Evolutionary conservation across 2,797 vertebrate genomes (phyloP), one percentile per base, ranked within the genome.

Genomic region (Diplodus puntazzo): DNA sequence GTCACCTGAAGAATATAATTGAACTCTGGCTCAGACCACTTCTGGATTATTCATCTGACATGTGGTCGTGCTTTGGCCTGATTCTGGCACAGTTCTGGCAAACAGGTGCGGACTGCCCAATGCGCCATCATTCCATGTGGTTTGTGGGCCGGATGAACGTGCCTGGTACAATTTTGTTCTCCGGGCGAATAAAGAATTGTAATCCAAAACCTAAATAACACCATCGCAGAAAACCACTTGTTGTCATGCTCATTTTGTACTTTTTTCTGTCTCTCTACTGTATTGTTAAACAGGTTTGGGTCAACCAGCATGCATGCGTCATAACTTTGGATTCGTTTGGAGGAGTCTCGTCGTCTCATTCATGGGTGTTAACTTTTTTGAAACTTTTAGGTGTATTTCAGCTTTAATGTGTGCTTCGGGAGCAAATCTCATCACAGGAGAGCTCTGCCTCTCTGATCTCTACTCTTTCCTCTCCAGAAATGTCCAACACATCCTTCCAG

Each of bases 391-490:
- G 52, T 46, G 12, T 64, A 4, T 50, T 25, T 77, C 2, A 30
- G 34, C 77, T 81, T 79, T 34, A 83, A 57, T 27, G 42, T 67
- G 20, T 52, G 18, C 74, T 67, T 25, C 69, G 52, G 63, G 54
- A 74, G 53, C 10, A 60, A 42, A 73, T 63, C 12, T 73, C 57
- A 48, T 70, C 55, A 48, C 48, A n/a, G 21, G 10, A 45, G 59
- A 74, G 7, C 58, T 70, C 12, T 57, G 45, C 61, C 58, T 46
- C 49, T 81, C 46, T 71, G 65, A 73, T 79, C 30, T 71, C 55
- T 17, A 13, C n/a, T 67, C 11, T 49, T 70, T 71, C 46, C 46
- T 75, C 23, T 61, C 25, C 20, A 65, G 55, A 78, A 64, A 62
- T 17, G 57, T 64, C 62, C 14, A 0, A 43, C 49, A 65, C 43